Evolutionary conservation across 92 coral and sea anemone species (phyloP), one percentile per base, ranked within the genome.

Genomic region (Zoanthus sansibaricus): DNA sequence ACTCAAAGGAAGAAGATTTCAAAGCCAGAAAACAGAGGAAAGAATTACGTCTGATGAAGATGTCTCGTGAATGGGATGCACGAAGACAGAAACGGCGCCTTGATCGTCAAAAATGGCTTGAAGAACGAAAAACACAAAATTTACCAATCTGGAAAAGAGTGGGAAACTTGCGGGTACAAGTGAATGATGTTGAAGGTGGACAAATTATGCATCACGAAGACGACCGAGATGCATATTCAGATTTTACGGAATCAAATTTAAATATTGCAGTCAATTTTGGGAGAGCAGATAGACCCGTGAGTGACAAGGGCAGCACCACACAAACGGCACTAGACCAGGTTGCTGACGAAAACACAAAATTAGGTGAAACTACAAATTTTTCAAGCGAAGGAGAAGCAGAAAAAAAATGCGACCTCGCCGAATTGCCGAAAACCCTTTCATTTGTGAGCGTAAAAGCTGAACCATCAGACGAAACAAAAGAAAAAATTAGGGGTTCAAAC

Each of bases 31-130:
- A 80, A 80, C 85, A 80, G 87, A 72, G 87, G 37, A 95, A 91
- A 88, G 98, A 95, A 62, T 74, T 95, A 51, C 98, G 91, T 73
- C 90, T 95, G 7, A 88, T 95, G 93, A 93, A 95, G 75, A 75
- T 95, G 91, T 95, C 95, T 20, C 95, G 93, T 46, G 98, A 95
- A 83, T 95, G 98, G 98, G 96, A 95, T 61, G 90, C 93, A 7
- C 90, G 98, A 20, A 89, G 98, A 31, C 98, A 95, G 49, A 91
- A 95, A 69, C 89, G 98, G 15, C 92, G 95, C 17, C 44, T 95
- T 87, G 98, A 95, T 61, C 90, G 98, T 30, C 93, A 89, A 13
- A 94, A 95, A 69, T 95, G 98, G 98, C 91, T 95, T 45, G 96
- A 95, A 77, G 96, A 95, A 51, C 87, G 98, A 46, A 87, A 88